These are phyloP conservation scores for Phataginus tricuspis DNA, from an alignment of 2,797 vertebrate genomes.

Conservation along the genomic window DNA sequence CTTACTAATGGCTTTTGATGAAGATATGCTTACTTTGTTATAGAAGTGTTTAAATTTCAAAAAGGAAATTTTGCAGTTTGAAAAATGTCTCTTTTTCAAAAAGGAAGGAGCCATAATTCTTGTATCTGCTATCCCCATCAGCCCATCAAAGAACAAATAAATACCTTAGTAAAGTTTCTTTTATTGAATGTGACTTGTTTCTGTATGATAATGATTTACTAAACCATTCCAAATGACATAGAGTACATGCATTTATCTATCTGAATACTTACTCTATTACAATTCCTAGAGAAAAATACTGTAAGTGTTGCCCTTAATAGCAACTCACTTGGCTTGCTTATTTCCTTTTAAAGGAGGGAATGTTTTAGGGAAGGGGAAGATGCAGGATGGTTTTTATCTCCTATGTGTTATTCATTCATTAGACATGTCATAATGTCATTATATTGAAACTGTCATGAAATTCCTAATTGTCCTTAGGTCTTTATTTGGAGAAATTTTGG, in stretches of 20 bases:
- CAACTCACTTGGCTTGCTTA: constrained; percentile 47
- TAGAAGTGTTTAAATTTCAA: constrained; percentile 55
- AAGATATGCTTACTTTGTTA: constrained; percentile 34
- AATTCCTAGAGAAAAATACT: constrained; percentile 21
- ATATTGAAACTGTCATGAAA: background rate
- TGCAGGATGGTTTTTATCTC: constrained; percentile 76
- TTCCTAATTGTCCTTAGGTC: background rate
- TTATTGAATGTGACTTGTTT: constrained; percentile 44
- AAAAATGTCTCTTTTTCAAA: constrained; percentile 57
- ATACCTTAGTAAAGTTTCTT: constrained; percentile 27
- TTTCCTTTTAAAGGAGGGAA: constrained; percentile 35
- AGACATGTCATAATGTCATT: background rate
- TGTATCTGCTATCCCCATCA: constrained; percentile 4
- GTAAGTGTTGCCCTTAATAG: constrained; percentile 54
- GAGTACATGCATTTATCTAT: constrained; percentile 43
- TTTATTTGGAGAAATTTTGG: constrained; percentile 36
- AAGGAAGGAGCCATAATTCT: constrained; percentile 48
- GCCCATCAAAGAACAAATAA: constrained; percentile 39
- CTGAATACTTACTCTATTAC: constrained; percentile 60
- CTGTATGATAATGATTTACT: constrained; percentile 51
- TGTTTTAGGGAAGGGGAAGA: constrained; percentile 13
- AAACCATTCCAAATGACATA: constrained; percentile 61
- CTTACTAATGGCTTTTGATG: constrained; percentile 53
- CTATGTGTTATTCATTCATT: background rate
- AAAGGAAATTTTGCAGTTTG: constrained; percentile 48